Conservation (phyloP, 2,797 vertebrate genomes). For the Oophaga sylvatica region DNA sequence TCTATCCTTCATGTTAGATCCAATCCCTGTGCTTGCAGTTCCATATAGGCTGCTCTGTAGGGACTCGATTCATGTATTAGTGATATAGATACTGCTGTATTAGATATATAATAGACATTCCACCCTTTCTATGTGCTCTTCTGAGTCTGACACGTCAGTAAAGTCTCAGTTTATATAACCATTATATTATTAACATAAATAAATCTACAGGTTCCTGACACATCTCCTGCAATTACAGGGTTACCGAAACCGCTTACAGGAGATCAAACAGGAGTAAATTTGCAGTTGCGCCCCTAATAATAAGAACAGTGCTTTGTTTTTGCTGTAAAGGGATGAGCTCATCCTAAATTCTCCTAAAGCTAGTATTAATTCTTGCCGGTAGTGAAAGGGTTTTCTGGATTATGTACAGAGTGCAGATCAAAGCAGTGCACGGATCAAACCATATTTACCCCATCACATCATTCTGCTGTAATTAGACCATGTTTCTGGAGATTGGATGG, state of each 20-base stretch:
- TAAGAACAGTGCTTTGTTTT: conserved; percentile 19
- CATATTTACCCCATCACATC: conserved; percentile 40
- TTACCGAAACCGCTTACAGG: conserved; percentile 40
- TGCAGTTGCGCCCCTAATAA: conserved; percentile 40
- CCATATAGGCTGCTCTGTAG: background rate
- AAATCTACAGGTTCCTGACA: background rate
- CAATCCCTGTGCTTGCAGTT: background rate
- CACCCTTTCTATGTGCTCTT: background rate
- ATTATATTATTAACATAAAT: background rate
- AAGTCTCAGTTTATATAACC: background rate
- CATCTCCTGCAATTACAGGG: conserved; percentile 40
- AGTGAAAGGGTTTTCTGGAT: conserved; percentile 50
- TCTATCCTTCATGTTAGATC: too few relatives aligned
- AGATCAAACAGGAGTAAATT: conserved; percentile 50
- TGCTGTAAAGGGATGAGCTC: conserved; percentile 15
- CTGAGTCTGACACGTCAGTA: background rate
- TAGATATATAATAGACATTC: background rate
- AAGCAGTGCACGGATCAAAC: conserved; percentile 42
- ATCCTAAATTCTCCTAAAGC: conserved; percentile 26
- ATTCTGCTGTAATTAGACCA: conserved; percentile 30
- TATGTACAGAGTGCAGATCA: conserved; percentile 46
- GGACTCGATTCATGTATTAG: too few relatives aligned
- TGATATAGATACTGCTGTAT: too few relatives aligned
- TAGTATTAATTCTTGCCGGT: conserved; percentile 19
- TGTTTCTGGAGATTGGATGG: conserved; percentile 9